Evolutionary conservation across 1,140 invertebrate genomes (phyloP).

Genomic region (Camponotus pennsylvanicus): DNA sequence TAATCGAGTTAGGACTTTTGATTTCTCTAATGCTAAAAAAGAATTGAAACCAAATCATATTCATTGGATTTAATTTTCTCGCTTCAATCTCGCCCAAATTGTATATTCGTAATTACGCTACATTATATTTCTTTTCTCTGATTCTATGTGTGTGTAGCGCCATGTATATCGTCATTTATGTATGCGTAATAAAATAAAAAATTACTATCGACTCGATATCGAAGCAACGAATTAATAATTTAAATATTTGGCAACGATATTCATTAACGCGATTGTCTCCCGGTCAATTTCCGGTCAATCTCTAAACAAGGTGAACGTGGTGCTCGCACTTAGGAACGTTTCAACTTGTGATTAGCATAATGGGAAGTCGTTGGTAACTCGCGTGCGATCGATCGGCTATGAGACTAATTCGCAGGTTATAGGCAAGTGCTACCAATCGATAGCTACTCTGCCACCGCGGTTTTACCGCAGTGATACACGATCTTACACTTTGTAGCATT

Average conservation of each 20-base stretch:
- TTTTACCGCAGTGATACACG: slow-evolving; percentile 19
- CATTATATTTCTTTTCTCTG: background rate
- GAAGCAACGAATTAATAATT: background rate
- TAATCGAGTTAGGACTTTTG: background rate
- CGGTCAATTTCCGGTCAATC: background rate
- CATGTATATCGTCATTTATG: too few relatives aligned
- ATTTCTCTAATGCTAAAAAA: background rate
- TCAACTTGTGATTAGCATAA: slow-evolving; percentile 49
- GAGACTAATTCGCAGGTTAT: slow-evolving; percentile 73
- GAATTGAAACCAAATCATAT: background rate
- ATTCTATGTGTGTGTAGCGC: background rate
- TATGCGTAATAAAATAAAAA: too few relatives aligned
- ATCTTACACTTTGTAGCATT: slow-evolving; percentile 43
- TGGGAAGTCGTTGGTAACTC: slow-evolving; percentile 35
- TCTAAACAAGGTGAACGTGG: too few relatives aligned
- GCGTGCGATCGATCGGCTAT: slow-evolving; percentile 65
- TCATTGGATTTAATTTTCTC: background rate
- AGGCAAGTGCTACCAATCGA: slow-evolving; percentile 69
- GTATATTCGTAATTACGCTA: background rate
- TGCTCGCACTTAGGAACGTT: slow-evolving; percentile 37
- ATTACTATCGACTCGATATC: too few relatives aligned
- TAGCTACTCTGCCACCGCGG: slow-evolving; percentile 52
- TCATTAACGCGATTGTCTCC: background rate
- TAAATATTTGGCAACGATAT: background rate
- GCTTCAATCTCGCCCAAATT: background rate